Evolutionary conservation across 2,113 vertebrate genomes (phyloP).

Genomic region (Hemichromis elongatus): DNA sequence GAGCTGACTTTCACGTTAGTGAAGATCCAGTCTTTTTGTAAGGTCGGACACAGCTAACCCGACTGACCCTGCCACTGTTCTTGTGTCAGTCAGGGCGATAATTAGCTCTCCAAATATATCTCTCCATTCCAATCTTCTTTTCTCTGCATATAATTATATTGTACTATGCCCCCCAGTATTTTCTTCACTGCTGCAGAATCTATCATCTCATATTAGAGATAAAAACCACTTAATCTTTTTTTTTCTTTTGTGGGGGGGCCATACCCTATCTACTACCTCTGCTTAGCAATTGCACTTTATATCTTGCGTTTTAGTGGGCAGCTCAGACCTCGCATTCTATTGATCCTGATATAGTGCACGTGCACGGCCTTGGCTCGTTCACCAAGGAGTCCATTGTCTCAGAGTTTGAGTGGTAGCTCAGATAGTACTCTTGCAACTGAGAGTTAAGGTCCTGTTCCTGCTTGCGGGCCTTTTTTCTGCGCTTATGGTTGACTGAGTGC

Average conservation of each 20-base stretch:
- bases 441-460: conserved; percentile 90
- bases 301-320: conserved; percentile 66
- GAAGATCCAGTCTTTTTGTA: conserved; percentile 1
- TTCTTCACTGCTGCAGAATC: conserved; percentile 29
- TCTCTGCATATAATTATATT: conserved; percentile 39
- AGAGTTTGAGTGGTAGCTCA: conserved; percentile 95
- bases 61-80: conserved; percentile 9
- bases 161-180: conserved; percentile 11
- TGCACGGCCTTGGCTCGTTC: conserved; percentile 90
- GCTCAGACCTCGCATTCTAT: conserved; percentile 97
- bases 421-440: conserved; percentile 97
- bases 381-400: conserved; percentile 92
- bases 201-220: conserved; percentile 37
- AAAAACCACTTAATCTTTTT: conserved; percentile 28
- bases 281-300: conserved; percentile 59
- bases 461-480: conserved; percentile 88
- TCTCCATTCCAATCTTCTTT: conserved; percentile 1
- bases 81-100: conserved; percentile 28
- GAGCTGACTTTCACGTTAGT: neutral
- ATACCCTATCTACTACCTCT: conserved; percentile 83
- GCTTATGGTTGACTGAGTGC: conserved; percentile 88
- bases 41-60: conserved; percentile 17
- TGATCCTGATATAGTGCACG: conserved; percentile 95
- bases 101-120: conserved; percentile 49
- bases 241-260: neutral